These are phyloP conservation scores for Ispidina picta DNA, from an alignment of 2,797 vertebrate genomes.

Conservation along the genomic window DNA sequence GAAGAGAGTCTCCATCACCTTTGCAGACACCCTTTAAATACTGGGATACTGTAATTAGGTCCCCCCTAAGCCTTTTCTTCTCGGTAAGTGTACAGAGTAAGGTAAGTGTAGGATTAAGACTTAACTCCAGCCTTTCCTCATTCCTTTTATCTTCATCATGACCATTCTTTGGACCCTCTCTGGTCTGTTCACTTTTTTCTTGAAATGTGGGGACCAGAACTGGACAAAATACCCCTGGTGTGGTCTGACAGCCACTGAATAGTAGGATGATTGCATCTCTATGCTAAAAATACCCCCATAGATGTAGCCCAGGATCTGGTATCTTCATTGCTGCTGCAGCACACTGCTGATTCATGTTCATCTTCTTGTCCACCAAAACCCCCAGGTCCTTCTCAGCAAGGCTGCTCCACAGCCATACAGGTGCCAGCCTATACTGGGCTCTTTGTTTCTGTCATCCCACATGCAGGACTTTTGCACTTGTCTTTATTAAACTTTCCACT, in stretches of 20 bases:
- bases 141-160: neutral
- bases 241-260: neutral
- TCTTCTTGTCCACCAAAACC: neutral
- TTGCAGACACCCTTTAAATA: neutral
- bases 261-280: neutral
- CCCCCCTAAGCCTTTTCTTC: neutral
- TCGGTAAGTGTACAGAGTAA: neutral
- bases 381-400: neutral
- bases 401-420: neutral
- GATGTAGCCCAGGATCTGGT: neutral
- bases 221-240: too few species aligned
- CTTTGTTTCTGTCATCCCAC: neutral
- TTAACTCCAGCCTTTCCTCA: neutral
- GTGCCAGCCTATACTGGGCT: neutral
- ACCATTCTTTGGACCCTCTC: neutral
- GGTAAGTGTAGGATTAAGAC: neutral
- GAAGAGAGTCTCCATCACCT: neutral
- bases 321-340: neutral
- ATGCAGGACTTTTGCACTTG: neutral
- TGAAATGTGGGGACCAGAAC: neutral
- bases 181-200: neutral
- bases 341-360: neutral
- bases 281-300: neutral
- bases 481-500: too few species aligned
- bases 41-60: neutral